Evolutionary conservation across 2,797 vertebrate genomes (phyloP), one percentile per base, ranked within the genome.

Genomic region (Chromis chromis): DNA sequence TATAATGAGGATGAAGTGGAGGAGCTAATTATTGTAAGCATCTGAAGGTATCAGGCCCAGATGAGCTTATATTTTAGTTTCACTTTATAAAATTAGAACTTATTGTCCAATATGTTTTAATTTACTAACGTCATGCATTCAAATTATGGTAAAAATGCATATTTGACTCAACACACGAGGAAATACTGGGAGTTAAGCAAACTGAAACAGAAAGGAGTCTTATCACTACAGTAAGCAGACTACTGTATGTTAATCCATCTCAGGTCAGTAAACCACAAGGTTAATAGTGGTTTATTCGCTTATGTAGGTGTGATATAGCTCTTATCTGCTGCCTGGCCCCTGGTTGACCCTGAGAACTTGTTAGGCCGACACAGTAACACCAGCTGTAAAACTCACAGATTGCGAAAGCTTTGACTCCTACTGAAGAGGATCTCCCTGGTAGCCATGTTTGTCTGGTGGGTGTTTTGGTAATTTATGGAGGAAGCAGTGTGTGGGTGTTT

Each of bases 1-100:
- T 88, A 88, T 91, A 91, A 92, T 91, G 80, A 89, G 87, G 84
- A 87, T 88, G 76, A 79, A 90, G 87, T 86, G 84, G 73, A 33
- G 56, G 42, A 65, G 84, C 85, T 91, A 88, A 91, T 94, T 91
- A 91, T 87, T 72, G 84, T 54, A 76, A 74, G 66, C 80, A 75
- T 82, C 78, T 88, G 74, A 91, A 88, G 48, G 56, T 65, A 82
- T 64, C 42, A 3, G 28, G 74, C 68, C 74, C 79, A 81, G 60
- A 83, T 50, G 49, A 78, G 66, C 42, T 44, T 22, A 17, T 33
- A 21, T 77, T 80, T 73, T 48, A 59, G 58, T 70, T 83, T 36
- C 12, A 36, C 0, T 25, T 6, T 27, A 55, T 25, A 39, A n/a
- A 44, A 46, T 46, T 46, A 10, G 70, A 36, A 31, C 42, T 3